Base-by-base conservation (phyloP, 2,113 vertebrate species). In the Coptodon bakossiorum region DNA sequence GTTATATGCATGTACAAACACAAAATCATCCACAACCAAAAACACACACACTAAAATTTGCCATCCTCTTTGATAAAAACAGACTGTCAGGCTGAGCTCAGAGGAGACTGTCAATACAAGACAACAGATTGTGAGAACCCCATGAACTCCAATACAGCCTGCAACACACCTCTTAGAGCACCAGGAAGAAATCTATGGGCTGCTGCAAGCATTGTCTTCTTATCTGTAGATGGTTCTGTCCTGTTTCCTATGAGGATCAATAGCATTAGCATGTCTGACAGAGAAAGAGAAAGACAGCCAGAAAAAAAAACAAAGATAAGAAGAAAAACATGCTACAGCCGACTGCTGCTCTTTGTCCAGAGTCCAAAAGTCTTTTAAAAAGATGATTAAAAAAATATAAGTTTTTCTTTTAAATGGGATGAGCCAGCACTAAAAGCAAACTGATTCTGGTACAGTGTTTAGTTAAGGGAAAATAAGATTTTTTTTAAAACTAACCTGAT, bases 51-150 rank as follows among this genome's bases (percentile, higher is more conserved):
- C 36, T 17, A 29, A 84, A 76, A 90, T 89, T 83, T 89, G 61
- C 86, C 81, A 14, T 52, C 71, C 31, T 81, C 82, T 89, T 89
- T 87, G 87, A 91, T 89, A 78, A 84, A 93, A 93, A 83, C 81
- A 91, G 86, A 88, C 80, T 61, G 86, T 84, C 84, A 53, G 57
- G 66, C 83, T 27, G 82, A 93, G 83, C 90, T 86, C 79, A 71
- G 83, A 89, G 88, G 80, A 90, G 81, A 78, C 53, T 59, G 92
- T 94, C 93, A 61, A 95, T 95, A 91, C 84, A 85, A 85, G 54
- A 92, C 93, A 93, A 93, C 91, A 91, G 92, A 94, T 94, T 92
- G 94, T 91, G 92, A 93, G 92, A 95, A 95, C 93, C 92, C 90
- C 29, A 80, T 92, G 92, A 94, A 93, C 93, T 92, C 92, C 88